Evolutionary conservation across 2,113 vertebrate species (phyloP).

Genomic region (Myotis brandtii): DNA sequence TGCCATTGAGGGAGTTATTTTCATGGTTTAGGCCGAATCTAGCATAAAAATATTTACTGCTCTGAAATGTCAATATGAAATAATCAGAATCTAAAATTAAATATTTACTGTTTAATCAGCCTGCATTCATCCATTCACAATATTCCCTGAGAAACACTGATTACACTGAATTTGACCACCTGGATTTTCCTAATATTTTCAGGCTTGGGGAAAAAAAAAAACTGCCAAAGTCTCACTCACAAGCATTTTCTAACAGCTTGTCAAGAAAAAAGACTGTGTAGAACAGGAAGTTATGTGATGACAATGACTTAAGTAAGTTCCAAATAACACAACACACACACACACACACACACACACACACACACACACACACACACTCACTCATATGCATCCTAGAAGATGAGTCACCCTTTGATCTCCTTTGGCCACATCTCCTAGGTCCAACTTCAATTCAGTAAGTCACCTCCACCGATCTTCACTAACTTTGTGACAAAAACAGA

Average conservation of each 20-base stretch:
- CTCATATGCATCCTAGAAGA: not conserved
- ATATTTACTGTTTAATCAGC: conserved; percentile 81
- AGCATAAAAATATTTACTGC: conserved; percentile 81
- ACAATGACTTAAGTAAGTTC: not conserved
- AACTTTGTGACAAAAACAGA: not conserved
- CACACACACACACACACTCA: not conserved
- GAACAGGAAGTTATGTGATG: not conserved
- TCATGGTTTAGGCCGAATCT: conserved; percentile 70
- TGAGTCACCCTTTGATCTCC: not conserved
- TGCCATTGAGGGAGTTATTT: conserved; percentile 71
- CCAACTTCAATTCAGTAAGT: not conserved
- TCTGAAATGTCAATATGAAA: conserved; percentile 78
- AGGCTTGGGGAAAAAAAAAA: not conserved
- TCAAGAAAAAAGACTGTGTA: not conserved
- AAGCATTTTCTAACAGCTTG: conserved; percentile 57
- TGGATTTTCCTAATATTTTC: conserved; percentile 74
- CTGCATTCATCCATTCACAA: conserved; percentile 60
- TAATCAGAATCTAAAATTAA: conserved; percentile 79
- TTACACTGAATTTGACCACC: conserved; percentile 77
- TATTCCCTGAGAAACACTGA: conserved; percentile 75
- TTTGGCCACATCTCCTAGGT: not conserved
- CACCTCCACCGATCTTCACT: not conserved
- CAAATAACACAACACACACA: not conserved
- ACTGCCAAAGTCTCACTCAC: not conserved
- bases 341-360: too few relatives aligned